phyloP scores from a whole-genome alignment of 2,113 vertebrate genomes.

The Pampusana beccarii region DNA sequence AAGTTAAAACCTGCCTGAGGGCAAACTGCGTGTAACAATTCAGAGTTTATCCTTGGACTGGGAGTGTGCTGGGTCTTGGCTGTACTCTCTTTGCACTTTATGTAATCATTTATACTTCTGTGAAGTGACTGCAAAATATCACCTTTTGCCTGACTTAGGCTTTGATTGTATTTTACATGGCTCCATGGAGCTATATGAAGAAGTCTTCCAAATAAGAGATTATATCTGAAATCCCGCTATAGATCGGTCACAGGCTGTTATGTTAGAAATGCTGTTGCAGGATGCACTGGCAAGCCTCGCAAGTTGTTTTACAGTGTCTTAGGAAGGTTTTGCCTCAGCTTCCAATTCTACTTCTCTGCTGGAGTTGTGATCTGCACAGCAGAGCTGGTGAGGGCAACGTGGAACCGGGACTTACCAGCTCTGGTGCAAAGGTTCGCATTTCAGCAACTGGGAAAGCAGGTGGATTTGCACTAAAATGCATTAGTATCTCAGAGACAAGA shows the following conservation, averaged over 20 bases:
- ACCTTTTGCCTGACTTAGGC: neutral
- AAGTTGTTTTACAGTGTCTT: neutral
- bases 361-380: neutral
- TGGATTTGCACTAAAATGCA: neutral
- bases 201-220: neutral
- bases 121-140: neutral
- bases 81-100: neutral
- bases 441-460: neutral
- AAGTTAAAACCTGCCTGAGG: constrained; percentile 30
- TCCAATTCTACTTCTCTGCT: neutral
- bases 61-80: neutral
- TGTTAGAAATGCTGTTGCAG: neutral
- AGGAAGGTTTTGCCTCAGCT: neutral
- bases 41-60: constrained; percentile 24
- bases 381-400: neutral
- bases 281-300: neutral
- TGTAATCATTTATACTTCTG: neutral
- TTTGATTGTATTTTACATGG: neutral
- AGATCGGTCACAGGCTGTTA: neutral
- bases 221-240: neutral
- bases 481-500: neutral
- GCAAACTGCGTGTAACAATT: neutral
- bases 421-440: neutral
- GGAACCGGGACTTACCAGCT: neutral
- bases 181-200: neutral